A percentile compares a stretch with the other conserved stretches of the same genome.
Evolutionary conservation across 1,140 invertebrate genomes (phyloP).

Genomic region (Ceratina japonica): DNA sequence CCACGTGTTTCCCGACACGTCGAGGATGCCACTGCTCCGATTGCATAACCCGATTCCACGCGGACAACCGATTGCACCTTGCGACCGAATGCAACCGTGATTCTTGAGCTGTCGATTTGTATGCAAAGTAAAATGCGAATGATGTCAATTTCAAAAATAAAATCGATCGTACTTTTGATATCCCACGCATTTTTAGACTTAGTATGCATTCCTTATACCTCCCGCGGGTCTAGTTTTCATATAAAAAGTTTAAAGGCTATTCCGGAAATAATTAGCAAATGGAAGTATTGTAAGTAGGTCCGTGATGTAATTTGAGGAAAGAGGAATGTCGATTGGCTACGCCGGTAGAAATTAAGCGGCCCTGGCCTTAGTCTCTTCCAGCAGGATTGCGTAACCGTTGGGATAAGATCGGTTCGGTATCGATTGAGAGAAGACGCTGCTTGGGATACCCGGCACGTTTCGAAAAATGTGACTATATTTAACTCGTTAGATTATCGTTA

Average conservation of each 20-base stretch:
- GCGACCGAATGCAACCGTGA: background rate
- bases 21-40: conserved; percentile 15
- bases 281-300: no score
- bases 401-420: background rate
- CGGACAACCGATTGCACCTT: background rate
- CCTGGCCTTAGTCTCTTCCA: conserved; percentile 20
- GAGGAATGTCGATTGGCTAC: background rate
- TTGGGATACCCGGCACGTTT: background rate
- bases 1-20: conserved; percentile 69
- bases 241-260: no score
- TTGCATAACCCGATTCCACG: conserved; percentile 36
- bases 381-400: conserved; percentile 1
- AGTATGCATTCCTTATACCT: no score
- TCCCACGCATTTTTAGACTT: no score
- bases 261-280: no score
- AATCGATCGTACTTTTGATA: no score
- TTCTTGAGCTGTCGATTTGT: no score
- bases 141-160: no score
- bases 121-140: no score
- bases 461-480: conserved; percentile 10
- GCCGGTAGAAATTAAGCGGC: conserved; percentile 5
- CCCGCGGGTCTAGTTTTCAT: no score
- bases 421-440: conserved; percentile 4
- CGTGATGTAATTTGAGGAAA: background rate
- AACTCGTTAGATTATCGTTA: background rate